Conservation (phyloP, 2,113 vertebrate species). For the Hippotragus niger region DNA sequence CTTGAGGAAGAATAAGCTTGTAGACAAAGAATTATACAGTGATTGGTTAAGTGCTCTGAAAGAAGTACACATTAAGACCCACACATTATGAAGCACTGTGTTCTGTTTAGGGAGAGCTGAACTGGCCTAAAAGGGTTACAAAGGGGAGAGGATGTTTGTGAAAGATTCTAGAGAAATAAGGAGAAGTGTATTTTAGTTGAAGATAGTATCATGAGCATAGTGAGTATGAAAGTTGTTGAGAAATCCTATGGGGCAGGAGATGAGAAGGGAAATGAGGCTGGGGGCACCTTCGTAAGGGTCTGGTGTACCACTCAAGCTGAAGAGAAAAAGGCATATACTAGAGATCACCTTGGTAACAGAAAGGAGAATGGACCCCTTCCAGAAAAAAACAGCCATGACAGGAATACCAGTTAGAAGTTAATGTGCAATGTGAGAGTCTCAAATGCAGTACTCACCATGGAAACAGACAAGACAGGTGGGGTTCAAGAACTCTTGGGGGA, state of each 20-base stretch:
- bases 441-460: neutral
- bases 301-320: neutral
- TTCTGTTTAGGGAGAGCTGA: neutral
- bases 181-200: neutral
- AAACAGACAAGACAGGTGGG: neutral
- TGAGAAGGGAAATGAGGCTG: neutral
- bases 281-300: too few relatives aligned
- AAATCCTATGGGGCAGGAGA: neutral
- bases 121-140: neutral
- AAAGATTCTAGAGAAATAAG: neutral
- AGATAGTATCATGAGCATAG: neutral
- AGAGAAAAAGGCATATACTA: neutral
- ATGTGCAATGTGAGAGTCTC: neutral
- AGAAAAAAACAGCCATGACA: neutral
- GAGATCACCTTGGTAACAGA: neutral
- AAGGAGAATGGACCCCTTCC: neutral
- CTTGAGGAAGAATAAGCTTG: neutral
- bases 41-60: neutral
- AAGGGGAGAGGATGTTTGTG: neutral
- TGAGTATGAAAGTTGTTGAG: neutral
- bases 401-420: neutral
- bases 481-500: neutral
- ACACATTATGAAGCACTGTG: neutral
- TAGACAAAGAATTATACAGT: neutral
- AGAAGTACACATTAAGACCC: neutral